Percentiles rank a stretch among this genome's conserved stretches.
Conservation (phyloP, 2,888 invertebrate species). For the Sinotaia quadrata region DNA sequence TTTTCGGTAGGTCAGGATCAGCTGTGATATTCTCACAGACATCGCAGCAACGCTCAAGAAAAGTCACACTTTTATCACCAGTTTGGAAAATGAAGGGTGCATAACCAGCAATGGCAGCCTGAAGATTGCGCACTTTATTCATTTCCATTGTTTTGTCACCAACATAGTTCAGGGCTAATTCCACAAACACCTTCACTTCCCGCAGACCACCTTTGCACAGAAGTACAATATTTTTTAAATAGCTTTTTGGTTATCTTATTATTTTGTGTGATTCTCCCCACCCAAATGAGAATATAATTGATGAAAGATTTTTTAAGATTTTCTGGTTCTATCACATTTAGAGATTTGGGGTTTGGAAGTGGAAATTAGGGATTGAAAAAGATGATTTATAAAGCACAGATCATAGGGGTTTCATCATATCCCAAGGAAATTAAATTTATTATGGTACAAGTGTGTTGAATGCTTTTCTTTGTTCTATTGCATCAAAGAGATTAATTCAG, state of each 20-base stretch:
- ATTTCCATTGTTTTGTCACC: slow-evolving; percentile 62
- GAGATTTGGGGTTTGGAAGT: too few relatives aligned
- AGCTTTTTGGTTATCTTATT: too few relatives aligned
- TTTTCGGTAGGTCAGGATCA: slow-evolving; percentile 44
- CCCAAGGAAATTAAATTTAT: too few relatives aligned
- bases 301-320: too few relatives aligned
- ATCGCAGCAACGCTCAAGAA: slow-evolving; percentile 41
- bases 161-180: slow-evolving; percentile 59
- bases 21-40: slow-evolving; percentile 44
- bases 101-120: slow-evolving; percentile 63
- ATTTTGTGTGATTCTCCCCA: too few relatives aligned
- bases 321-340: too few relatives aligned
- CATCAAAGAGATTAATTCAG: too few relatives aligned
- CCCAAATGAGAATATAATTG: too few relatives aligned
- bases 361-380: neutral
- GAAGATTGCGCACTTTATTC: slow-evolving; percentile 58
- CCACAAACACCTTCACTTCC: slow-evolving; percentile 58
- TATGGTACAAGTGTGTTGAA: too few relatives aligned
- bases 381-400: too few relatives aligned
- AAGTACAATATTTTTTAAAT: neutral
- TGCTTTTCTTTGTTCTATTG: too few relatives aligned
- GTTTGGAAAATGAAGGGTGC: slow-evolving; percentile 50
- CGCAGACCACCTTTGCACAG: slow-evolving; percentile 38
- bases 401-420: too few relatives aligned
- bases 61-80: slow-evolving; percentile 36